Evolutionary conservation across 1,140 invertebrate genomes (phyloP).

Genomic region (Melanaphis sacchari): DNA sequence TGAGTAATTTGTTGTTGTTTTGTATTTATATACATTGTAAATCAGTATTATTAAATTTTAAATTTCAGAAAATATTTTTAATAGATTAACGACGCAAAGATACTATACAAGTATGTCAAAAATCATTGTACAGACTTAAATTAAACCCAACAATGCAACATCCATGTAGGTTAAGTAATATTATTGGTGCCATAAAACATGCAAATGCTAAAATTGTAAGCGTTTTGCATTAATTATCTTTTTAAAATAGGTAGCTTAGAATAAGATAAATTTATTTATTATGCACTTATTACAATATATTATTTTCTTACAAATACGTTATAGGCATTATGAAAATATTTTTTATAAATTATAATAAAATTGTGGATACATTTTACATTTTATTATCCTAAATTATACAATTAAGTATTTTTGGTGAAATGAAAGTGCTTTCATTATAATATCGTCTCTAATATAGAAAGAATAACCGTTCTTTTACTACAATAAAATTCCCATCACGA

Average conservation of each 20-base stretch:
- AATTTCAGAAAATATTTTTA: too few relatives aligned
- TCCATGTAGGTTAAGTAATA: not conserved
- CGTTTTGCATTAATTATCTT: not conserved
- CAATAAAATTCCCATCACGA: constrained; percentile 6
- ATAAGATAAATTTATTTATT: not conserved
- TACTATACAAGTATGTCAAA: not conserved
- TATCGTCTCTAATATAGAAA: not conserved
- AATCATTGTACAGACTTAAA: not conserved
- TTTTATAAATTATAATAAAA: not conserved
- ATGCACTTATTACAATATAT: not conserved
- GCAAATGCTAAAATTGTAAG: not conserved
- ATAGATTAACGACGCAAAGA: not conserved
- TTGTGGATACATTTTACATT: not conserved
- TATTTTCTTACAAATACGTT: not conserved
- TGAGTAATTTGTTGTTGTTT: too few relatives aligned
- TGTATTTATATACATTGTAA: too few relatives aligned
- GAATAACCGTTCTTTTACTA: not conserved
- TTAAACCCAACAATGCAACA: not conserved
- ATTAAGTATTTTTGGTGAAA: not conserved
- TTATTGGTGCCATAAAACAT: not conserved
- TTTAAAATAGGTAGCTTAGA: too few relatives aligned
- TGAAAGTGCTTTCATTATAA: not conserved
- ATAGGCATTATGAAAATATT: not conserved
- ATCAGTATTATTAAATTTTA: too few relatives aligned
- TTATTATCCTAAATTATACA: not conserved